Evolutionary conservation across 2,797 vertebrate genomes (phyloP), one percentile per base, ranked within the genome.

Genomic region (Distichodus sexfasciatus): DNA sequence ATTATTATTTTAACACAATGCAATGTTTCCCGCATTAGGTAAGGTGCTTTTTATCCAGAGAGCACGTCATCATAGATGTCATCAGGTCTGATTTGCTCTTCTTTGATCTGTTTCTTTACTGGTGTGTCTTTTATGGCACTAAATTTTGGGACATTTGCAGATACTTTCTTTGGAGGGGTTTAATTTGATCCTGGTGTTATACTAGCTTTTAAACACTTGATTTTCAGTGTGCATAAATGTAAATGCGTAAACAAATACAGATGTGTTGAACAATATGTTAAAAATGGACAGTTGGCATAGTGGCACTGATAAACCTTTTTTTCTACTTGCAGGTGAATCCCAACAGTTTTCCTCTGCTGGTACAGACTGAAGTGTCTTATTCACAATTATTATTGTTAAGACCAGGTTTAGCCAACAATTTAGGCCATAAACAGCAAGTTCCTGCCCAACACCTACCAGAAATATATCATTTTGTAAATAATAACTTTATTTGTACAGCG

Each of bases 1-100:
- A 72, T 76, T 15, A 62, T 62, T 79, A 55, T n/a, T 55, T 67
- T 65, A 66, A 76, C 10, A 59, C n/a, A 26, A 24, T 17, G 44
- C 44, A 48, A 31, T 63, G 44, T 63, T 48, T 48, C 44, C 44
- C 29, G 41, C 11, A 62, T 35, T 35, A n/a, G 41, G 28, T 28
- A 24, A 40, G 19, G 54, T 58, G 54, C 59, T 33, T n/a, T n/a
- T n/a, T n/a, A n/a, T n/a, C n/a, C 12, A 6, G 21, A 26, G 36
- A 28, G 36, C 35, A 21, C 2, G 54, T 38, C n/a, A 8, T 28
- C n/a, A 57, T 24, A 35, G 33, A 15, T 12, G 3, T 36, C 33
- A 36, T 21, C 31, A 6, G 7, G 17, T n/a, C 11, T 6, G 0
- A 36, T 14, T 19, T 28, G 29, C 24, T 1, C 17, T 3, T 23